Conservation (phyloP, 2,797 vertebrate genomes). For the Rhinogobio ventralis region DNA sequence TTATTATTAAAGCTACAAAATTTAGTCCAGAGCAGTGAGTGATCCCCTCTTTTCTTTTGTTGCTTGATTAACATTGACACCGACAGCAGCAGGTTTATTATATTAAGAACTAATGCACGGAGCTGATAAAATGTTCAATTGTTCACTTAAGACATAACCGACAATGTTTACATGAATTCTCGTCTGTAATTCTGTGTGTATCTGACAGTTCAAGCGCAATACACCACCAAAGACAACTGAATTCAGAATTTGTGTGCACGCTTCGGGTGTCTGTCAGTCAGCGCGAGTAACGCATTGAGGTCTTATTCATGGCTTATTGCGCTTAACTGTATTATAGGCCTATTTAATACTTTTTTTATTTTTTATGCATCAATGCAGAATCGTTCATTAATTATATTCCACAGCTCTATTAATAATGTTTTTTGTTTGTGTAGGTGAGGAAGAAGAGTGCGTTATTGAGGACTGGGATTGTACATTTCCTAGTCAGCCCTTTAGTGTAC, state of each 20-base stretch:
- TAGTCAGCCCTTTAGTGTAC: conserved; percentile 78
- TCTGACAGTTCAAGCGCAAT: too few relatives aligned
- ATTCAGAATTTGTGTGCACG: neutral
- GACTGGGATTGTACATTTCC: conserved; percentile 94
- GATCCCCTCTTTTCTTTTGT: neutral
- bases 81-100: neutral
- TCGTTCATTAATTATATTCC: neutral
- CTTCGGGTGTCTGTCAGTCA: neutral
- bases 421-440: conserved; percentile 76
- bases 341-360: neutral
- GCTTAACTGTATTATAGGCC: too few relatives aligned
- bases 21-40: neutral
- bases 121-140: neutral
- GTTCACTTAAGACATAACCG: too few relatives aligned
- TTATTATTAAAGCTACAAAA: neutral
- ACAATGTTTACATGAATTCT: too few relatives aligned
- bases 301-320: neutral
- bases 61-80: neutral
- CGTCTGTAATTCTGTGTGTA: too few relatives aligned
- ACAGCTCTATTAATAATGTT: neutral
- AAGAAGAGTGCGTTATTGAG: conserved; percentile 82
- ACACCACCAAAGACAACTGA: too few relatives aligned
- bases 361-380: neutral
- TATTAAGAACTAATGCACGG: neutral
- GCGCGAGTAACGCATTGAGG: neutral